Conservation (phyloP, 1,140 invertebrate species). For the Geopemphigus sp. region DNA sequence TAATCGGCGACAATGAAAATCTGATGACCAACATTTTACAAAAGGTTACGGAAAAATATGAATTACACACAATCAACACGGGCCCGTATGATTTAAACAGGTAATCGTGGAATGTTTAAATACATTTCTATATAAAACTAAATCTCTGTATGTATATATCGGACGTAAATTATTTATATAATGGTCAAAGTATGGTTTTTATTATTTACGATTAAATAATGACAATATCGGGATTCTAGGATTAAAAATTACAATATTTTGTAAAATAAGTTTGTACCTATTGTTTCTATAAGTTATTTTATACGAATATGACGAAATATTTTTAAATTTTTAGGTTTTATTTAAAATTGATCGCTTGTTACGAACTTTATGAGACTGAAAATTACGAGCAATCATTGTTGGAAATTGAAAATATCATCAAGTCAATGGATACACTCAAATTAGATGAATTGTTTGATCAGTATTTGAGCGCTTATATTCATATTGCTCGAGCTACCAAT, state of each 20-base stretch:
- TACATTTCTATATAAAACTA: neutral
- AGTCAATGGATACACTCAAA: neutral
- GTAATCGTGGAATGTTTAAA: neutral
- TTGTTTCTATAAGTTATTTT: neutral
- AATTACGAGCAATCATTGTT: neutral
- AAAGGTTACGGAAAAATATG: neutral
- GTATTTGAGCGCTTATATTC: neutral
- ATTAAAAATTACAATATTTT: neutral
- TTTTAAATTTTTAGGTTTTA: constrained; percentile 21
- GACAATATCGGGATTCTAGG: neutral
- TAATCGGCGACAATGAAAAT: neutral
- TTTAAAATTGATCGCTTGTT: neutral
- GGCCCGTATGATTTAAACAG: no score
- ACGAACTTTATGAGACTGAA: neutral
- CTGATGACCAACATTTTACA: neutral
- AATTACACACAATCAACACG: no score
- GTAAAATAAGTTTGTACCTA: neutral
- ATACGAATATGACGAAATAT: neutral
- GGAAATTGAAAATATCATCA: constrained; percentile 8
- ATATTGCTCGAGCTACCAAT: constrained; percentile 2
- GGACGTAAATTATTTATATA: neutral
- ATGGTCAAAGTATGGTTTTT: neutral
- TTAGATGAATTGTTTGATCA: neutral
- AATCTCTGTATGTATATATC: neutral
- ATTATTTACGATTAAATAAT: no score